Evolutionary conservation across 2,888 invertebrate species (phyloP).

Genomic region (Archaeoteleia sp.): DNA sequence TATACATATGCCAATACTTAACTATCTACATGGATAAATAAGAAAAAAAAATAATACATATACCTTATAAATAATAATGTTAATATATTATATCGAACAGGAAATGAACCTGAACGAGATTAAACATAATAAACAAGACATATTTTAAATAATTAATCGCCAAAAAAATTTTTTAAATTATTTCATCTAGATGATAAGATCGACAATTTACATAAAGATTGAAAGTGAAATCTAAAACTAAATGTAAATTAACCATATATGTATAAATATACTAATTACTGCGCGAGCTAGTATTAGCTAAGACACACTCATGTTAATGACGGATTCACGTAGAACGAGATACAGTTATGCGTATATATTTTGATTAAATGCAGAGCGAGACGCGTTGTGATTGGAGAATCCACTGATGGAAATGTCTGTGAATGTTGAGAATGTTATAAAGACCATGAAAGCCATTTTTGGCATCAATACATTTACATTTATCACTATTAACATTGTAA

Average conservation of each 20-base stretch:
- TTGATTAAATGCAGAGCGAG: conserved; percentile 40
- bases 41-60: conserved; percentile 42
- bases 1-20: conserved; percentile 54
- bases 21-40: conserved; percentile 58
- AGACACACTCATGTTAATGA: conserved; percentile 49
- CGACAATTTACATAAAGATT: conserved; percentile 67
- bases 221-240: conserved; percentile 75
- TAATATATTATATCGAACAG: conserved; percentile 54
- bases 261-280: conserved; percentile 51
- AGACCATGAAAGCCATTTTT: no score
- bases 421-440: no score
- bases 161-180: conserved; percentile 72
- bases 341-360: conserved; percentile 51
- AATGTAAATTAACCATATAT: conserved; percentile 60
- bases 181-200: conserved; percentile 67
- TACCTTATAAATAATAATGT: conserved; percentile 54
- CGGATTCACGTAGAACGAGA: conserved; percentile 50
- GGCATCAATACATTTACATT: no score
- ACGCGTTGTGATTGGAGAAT: conserved; percentile 17
- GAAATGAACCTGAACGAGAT: conserved; percentile 54
- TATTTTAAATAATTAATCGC: conserved; percentile 75
- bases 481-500: no score
- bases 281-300: conserved; percentile 46
- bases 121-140: conserved; percentile 66
- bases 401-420: conserved; percentile 3